Percentiles rank a stretch among this genome's conserved stretches.
These are phyloP conservation scores for Cetoscarus ocellatus DNA, from an alignment of 2,797 vertebrate genomes.

Conservation along the genomic window DNA sequence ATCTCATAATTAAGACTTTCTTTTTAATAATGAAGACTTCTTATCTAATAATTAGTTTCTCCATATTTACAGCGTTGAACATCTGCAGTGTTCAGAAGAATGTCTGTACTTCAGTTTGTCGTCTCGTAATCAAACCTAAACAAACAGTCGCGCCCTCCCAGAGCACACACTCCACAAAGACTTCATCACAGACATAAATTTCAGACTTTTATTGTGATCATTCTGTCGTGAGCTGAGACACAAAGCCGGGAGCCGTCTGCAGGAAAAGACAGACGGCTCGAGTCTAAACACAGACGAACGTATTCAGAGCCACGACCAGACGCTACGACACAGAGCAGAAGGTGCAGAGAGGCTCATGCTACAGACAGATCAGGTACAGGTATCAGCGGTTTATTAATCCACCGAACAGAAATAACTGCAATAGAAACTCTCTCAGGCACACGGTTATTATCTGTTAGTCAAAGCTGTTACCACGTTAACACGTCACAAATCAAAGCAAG, in stretches of 20 bases:
- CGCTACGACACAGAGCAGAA: conserved; percentile 27
- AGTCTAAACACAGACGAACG: conserved; percentile 34
- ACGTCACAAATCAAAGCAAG: conserved; percentile 52
- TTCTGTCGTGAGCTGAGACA: conserved; percentile 25
- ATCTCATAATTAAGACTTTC: too few species aligned
- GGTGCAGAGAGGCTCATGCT: conserved; percentile 47
- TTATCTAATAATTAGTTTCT: too few species aligned
- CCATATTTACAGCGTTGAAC: background rate
- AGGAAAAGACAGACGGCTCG: conserved; percentile 15
- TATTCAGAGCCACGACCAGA: conserved; percentile 4
- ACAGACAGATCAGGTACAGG: conserved; percentile 20
- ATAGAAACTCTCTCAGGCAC: conserved; percentile 49
- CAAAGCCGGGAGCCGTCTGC: conserved; percentile 12
- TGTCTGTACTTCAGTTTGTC: conserved; percentile 34
- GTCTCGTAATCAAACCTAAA: conserved; percentile 71
- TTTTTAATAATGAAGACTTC: too few species aligned
- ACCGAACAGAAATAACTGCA: conserved; percentile 15
- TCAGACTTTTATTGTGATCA: conserved; percentile 55
- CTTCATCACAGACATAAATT: background rate
- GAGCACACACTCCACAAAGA: conserved; percentile 36
- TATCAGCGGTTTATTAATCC: conserved; percentile 1
- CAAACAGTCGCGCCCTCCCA: conserved; percentile 63
- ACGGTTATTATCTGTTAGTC: conserved; percentile 16
- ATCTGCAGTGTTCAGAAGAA: conserved; percentile 36
- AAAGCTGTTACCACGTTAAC: conserved; percentile 21